Percentiles rank a stretch among this genome's conserved stretches.
Evolutionary conservation across 2,888 invertebrate genomes (phyloP).

Genomic region (Volucella zonaria): DNA sequence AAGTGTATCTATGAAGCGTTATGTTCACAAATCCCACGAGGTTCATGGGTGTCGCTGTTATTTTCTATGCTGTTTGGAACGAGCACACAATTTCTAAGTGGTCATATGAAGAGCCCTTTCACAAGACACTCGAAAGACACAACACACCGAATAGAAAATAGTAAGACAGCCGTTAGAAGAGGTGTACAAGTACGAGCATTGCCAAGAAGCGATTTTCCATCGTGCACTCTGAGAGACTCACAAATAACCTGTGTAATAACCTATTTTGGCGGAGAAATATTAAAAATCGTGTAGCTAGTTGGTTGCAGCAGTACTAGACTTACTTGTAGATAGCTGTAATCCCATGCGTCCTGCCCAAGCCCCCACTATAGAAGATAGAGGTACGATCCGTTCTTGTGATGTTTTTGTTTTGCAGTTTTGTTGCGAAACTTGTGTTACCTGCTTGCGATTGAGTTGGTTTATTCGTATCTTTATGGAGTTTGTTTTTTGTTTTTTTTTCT

Average conservation of each 20-base stretch:
- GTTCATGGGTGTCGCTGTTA: conserved; percentile 45
- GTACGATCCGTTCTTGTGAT: conserved; percentile 33
- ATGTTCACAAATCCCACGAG: conserved; percentile 59
- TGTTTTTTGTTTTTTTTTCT: conserved; percentile 24
- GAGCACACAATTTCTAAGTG: conserved; percentile 48
- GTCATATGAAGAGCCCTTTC: conserved; percentile 72
- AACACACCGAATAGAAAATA: conserved; percentile 28
- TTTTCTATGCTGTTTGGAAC: conserved; percentile 29
- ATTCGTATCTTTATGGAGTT: conserved; percentile 21
- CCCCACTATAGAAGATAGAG: conserved; percentile 51
- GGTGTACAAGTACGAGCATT: conserved; percentile 32
- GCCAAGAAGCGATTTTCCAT: conserved; percentile 52
- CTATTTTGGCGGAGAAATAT: conserved; percentile 73
- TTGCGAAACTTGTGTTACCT: conserved; percentile 73
- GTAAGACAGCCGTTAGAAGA: conserved; percentile 61
- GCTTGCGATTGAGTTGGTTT: conserved; percentile 67
- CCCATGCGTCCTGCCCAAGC: conserved; percentile 59
- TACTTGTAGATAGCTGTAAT: conserved; percentile 69
- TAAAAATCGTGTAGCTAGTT: conserved; percentile 72
- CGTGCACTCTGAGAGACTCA: conserved; percentile 53
- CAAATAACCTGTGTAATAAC: conserved; percentile 70
- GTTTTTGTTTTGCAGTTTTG: conserved; percentile 36
- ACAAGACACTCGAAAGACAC: conserved; percentile 50
- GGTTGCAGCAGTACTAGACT: conserved; percentile 60
- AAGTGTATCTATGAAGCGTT: conserved; percentile 46